Percentiles rank a stretch among this genome's conserved stretches.
Evolutionary conservation across 1,140 invertebrate genomes (phyloP).

Genomic region (Drosophila biarmipes): DNA sequence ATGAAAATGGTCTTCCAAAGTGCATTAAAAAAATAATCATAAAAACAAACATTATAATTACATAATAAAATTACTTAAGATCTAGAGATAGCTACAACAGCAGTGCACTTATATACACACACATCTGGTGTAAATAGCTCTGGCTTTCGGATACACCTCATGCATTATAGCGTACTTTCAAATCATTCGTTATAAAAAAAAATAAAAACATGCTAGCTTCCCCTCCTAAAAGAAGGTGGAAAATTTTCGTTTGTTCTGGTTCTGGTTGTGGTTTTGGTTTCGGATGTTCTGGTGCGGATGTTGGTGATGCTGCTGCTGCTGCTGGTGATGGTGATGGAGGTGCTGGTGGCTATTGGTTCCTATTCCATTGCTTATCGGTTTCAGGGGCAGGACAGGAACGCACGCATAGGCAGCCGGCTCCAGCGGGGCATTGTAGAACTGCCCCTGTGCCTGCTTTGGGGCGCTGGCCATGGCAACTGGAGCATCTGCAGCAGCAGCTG

Average conservation of each 20-base stretch:
- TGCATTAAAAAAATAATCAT: conserved; percentile 3
- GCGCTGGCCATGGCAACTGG: conserved; percentile 7
- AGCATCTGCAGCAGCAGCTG: conserved; percentile 14
- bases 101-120: conserved; percentile 44
- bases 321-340: conserved; percentile 24
- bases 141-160: background rate
- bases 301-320: conserved; percentile 20
- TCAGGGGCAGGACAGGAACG: conserved; percentile 60
- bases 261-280: conserved; percentile 15
- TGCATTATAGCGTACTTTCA: background rate
- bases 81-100: conserved; percentile 18
- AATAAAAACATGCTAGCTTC: background rate
- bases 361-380: conserved; percentile 44
- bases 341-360: conserved; percentile 46
- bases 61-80: conserved; percentile 33
- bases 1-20: background rate
- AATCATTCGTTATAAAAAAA: conserved; percentile 7
- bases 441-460: conserved; percentile 3
- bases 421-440: conserved; percentile 12
- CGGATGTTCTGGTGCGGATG: conserved; percentile 1
- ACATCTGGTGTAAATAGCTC: conserved; percentile 37
- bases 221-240: conserved; percentile 63
- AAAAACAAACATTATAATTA: conserved; percentile 27
- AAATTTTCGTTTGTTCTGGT: conserved; percentile 81
- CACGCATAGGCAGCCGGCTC: conserved; percentile 71